These are phyloP conservation scores for Oxygymnocypris stewartii DNA, from an alignment of 2,113 vertebrate species.

Conservation along the genomic window DNA sequence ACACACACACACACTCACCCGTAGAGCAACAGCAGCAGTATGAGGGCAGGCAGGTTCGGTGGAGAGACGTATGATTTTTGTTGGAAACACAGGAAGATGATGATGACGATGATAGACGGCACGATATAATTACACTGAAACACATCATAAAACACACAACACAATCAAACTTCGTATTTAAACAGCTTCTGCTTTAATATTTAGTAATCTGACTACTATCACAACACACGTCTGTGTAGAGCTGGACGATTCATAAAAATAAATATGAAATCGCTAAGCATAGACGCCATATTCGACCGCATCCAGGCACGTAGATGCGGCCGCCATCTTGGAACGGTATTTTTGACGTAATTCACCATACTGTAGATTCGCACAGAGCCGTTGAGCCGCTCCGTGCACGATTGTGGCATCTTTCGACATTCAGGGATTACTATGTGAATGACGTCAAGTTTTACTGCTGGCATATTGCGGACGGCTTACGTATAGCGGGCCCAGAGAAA, in stretches of 20 bases:
- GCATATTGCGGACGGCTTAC: too few species aligned
- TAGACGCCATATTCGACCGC: too few species aligned
- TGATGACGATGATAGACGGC: slow-evolving; percentile 87
- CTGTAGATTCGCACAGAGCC: too few species aligned
- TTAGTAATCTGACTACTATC: background rate
- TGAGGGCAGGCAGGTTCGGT: slow-evolving; percentile 88
- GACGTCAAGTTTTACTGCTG: too few species aligned
- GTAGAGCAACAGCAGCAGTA: slow-evolving; percentile 89
- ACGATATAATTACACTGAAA: slow-evolving; percentile 93
- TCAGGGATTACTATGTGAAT: too few species aligned
- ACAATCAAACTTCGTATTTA: background rate
- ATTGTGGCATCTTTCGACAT: too few species aligned
- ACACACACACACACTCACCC: slow-evolving; percentile 67
- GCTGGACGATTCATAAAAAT: background rate
- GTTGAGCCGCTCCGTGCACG: too few species aligned
- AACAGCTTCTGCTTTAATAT: background rate
- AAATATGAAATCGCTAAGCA: background rate
- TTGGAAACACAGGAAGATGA: slow-evolving; percentile 97
- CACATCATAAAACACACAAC: background rate
- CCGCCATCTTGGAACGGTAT: too few species aligned
- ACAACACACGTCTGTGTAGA: background rate
- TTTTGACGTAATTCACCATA: too few species aligned
- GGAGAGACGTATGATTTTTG: slow-evolving; percentile 95
- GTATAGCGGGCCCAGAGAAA: too few species aligned
- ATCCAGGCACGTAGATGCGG: too few species aligned